Evolutionary conservation across 2,113 vertebrate species (phyloP), one percentile per base, ranked within the genome.

Genomic region (Stigmatopora nigra): DNA sequence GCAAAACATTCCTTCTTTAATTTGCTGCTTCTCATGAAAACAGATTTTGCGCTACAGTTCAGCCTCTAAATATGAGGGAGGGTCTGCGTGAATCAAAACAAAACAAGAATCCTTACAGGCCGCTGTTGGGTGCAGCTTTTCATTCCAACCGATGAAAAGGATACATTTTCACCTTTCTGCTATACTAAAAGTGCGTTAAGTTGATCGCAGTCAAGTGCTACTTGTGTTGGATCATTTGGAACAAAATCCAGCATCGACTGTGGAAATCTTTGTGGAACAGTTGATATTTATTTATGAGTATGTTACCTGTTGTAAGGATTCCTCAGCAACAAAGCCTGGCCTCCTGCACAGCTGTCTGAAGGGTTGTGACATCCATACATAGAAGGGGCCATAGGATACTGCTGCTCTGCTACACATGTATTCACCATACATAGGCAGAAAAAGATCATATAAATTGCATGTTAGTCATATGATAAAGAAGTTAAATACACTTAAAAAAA

Each of bases 291-390:
- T 71, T 51, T 63, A 45, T 67, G 61, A 65, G 78, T 71, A 76
- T 69, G 62, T 72, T 84, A 99, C 95, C 95, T 99, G 95, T 96
- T 99, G 89, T 99, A 98, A 19, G 95, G 96, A 25, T 92, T 95
- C 84, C 96, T 92, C 73, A 99, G 90, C 61, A 99, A 93, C 82
- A 99, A 90, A 8, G 96, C 94, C 85, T 98, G 95, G 76, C 94
- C 97, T 82, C 95, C 91, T 0, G 93, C 89, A 68, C 95, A 99
- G 90, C 90, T 96, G 86, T 99, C 95, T 22, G 93, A 94, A 38
- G 96, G 93, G 0, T 93, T 98, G 91, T 99, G 95, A 58, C 96
- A 99, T 76, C 96, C 92, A 7, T 98, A 99, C 57, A 99, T 95
- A 0, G 96, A 95, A 14, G 96, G 95, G 44, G 96, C 94, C 62